These are phyloP conservation scores for Machaerirhynchus nigripectus DNA, from an alignment of 2,113 vertebrate genomes.

Conservation along the genomic window DNA sequence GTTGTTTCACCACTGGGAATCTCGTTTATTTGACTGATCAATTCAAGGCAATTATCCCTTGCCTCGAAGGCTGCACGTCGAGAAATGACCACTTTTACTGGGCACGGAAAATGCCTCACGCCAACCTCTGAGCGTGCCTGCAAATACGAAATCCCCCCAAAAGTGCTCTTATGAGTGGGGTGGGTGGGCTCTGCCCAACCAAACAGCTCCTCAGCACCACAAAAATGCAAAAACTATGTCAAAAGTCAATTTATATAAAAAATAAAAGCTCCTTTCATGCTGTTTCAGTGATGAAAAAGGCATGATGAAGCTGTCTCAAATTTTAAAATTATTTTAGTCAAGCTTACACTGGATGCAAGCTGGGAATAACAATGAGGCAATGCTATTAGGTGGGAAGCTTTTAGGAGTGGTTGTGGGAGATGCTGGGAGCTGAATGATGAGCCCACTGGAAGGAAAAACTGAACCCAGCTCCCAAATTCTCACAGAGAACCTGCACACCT, in stretches of 20 bases:
- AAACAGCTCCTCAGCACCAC: not conserved
- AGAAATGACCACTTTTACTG: not conserved
- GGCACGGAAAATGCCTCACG: not conserved
- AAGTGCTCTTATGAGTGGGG: accelerated
- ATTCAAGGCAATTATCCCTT: too few species aligned
- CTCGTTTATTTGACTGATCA: not conserved
- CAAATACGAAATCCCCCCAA: accelerated
- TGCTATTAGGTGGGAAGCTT: not conserved
- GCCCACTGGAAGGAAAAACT: not conserved
- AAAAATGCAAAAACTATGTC: accelerated
- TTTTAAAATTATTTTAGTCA: not conserved
- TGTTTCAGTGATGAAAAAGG: not conserved
- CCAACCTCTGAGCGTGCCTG: not conserved
- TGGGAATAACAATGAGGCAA: not conserved
- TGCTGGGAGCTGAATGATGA: not conserved
- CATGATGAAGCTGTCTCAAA: not conserved
- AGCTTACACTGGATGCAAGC: not conserved
- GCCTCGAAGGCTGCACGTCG: not conserved
- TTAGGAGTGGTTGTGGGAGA: not conserved
- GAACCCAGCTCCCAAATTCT: not conserved
- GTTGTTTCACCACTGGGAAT: not conserved
- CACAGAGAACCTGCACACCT: not conserved
- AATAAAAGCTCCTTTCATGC: not conserved
- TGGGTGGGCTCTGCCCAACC: not conserved
- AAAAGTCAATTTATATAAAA: not conserved